phyloP scores from a whole-genome alignment of 2,797 vertebrate species.

The Pempheris klunzingeri region DNA sequence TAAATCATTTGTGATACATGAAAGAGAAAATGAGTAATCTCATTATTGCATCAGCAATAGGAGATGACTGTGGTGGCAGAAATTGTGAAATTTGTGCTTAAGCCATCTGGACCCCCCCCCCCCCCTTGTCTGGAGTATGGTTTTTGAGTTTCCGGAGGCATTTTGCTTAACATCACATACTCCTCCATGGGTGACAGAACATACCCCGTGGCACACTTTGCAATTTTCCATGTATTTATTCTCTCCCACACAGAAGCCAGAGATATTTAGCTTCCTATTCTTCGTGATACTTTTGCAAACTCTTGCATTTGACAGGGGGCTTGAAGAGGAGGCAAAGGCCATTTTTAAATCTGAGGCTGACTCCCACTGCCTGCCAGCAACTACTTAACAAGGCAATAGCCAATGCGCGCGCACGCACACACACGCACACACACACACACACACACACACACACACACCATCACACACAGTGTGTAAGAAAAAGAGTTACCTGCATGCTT shows the following conservation, averaged over 20 bases:
- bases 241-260: conserved; percentile 47
- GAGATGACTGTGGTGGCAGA: neutral
- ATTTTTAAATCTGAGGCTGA: conserved; percentile 64
- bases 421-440: conserved; percentile 1
- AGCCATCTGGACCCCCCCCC: conserved; percentile 24
- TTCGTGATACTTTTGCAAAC: conserved; percentile 59
- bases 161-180: conserved; percentile 63
- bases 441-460: conserved; percentile 19
- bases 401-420: conserved; percentile 9
- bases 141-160: conserved; percentile 50
- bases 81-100: conserved; percentile 14
- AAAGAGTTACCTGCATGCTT: neutral
- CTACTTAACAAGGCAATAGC: conserved; percentile 41
- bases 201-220: conserved; percentile 61
- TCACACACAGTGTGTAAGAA: neutral
- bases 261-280: conserved; percentile 55
- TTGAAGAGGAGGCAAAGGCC: conserved; percentile 49
- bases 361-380: conserved; percentile 58
- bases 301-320: conserved; percentile 52
- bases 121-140: conserved; percentile 22
- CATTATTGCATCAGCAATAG: conserved; percentile 25
- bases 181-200: conserved; percentile 67
- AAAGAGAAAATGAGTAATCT: neutral
- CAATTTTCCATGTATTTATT: conserved; percentile 62
- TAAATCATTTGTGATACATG: conserved; percentile 1